phyloP scores from a whole-genome alignment of 2,888 invertebrate species.

The Bellardia bayeri region DNA sequence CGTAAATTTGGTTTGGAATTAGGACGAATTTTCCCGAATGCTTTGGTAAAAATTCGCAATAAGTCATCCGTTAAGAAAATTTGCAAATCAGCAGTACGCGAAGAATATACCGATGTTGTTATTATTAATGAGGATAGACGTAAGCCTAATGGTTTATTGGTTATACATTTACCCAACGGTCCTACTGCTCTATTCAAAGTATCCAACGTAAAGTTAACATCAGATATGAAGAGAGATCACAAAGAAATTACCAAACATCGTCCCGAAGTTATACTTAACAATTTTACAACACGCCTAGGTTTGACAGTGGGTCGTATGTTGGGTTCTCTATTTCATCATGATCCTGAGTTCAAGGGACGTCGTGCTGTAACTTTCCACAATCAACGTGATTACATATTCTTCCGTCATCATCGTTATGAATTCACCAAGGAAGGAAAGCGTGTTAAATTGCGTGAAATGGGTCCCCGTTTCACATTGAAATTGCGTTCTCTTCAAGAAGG shows the following conservation, averaged over 20 bases:
- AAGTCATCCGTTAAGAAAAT: conserved; percentile 97
- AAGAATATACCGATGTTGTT: conserved; percentile 93
- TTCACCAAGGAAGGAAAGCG: conserved; percentile 92
- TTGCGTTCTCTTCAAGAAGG: conserved; percentile 97
- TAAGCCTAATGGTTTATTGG: conserved; percentile 95
- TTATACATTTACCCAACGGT: conserved; percentile 97
- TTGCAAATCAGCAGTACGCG: conserved; percentile 92
- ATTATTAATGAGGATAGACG: conserved; percentile 97
- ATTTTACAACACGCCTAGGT: conserved; percentile 97
- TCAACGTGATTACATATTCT: conserved; percentile 99
- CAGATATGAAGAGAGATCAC: conserved; percentile 91
- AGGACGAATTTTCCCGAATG: conserved; percentile 95
- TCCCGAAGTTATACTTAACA: conserved; percentile 98
- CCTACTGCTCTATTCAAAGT: conserved; percentile 98
- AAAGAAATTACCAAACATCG: conserved; percentile 93
- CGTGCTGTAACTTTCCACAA: conserved; percentile 99
- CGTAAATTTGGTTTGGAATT: conserved; percentile 97
- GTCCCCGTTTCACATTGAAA: conserved; percentile 97
- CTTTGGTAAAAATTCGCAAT: conserved; percentile 93
- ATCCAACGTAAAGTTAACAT: conserved; percentile 95
- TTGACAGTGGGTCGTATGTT: conserved; percentile 96
- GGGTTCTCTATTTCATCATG: conserved; percentile 96
- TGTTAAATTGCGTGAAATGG: conserved; percentile 94
- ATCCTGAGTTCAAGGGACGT: conserved; percentile 97
- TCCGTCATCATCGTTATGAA: conserved; percentile 98